These are phyloP conservation scores for Serinus canaria DNA, from an alignment of 2,113 vertebrate genomes.

Conservation along the genomic window DNA sequence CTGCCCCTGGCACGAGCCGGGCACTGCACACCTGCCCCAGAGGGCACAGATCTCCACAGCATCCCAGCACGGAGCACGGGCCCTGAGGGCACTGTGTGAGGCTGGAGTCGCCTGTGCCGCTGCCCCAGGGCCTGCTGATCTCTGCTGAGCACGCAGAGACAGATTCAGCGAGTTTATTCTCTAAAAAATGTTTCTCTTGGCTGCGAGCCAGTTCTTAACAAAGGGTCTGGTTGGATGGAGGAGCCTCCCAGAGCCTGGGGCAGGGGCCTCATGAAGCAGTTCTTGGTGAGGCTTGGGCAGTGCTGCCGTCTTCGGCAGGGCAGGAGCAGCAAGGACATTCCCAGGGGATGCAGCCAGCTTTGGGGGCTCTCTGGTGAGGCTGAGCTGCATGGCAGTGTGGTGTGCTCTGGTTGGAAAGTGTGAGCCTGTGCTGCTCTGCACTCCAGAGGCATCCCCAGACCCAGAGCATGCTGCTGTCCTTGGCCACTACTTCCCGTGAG, in stretches of 20 bases:
- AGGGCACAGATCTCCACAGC: background rate
- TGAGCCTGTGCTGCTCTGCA: background rate
- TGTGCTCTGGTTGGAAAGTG: background rate
- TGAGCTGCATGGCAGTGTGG: fast-evolving
- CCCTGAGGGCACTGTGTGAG: background rate
- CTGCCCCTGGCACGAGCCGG: background rate
- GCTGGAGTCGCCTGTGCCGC: background rate
- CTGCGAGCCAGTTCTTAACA: constrained; percentile 42
- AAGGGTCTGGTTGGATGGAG: constrained; percentile 62
- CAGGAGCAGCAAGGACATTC: background rate
- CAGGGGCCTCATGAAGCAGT: constrained; percentile 9
- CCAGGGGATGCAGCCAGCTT: background rate
- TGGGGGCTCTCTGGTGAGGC: background rate
- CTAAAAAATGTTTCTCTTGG: constrained; percentile 66
- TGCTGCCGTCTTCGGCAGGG: background rate
- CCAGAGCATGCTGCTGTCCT: background rate
- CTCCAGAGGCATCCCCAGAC: background rate
- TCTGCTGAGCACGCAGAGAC: background rate
- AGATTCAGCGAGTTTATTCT: constrained; percentile 36
- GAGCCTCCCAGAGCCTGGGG: constrained; percentile 35
- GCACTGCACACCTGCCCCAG: fast-evolving
- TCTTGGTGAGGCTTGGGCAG: background rate
- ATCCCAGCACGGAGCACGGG: fast-evolving
- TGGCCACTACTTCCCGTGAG: background rate
- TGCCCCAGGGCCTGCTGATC: background rate